Conservation (phyloP, 1,140 invertebrate genomes). For the Octopus bimaculoides region DNA sequence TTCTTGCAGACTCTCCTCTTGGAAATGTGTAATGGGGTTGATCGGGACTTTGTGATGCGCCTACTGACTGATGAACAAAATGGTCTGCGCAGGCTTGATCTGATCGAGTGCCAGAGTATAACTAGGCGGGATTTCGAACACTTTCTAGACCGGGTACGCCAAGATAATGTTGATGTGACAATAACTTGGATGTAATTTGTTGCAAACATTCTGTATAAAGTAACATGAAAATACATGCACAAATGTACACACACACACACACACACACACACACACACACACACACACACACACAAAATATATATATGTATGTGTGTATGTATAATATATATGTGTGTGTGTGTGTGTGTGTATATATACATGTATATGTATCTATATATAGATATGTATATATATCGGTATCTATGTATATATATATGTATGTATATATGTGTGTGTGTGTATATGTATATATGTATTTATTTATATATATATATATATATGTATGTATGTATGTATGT, state of each 20-base stretch:
- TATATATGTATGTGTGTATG: too few relatives aligned
- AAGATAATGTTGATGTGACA: background rate
- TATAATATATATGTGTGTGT: too few relatives aligned
- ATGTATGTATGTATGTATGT: background rate
- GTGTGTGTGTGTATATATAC: too few relatives aligned
- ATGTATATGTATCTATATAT: too few relatives aligned
- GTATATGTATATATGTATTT: background rate
- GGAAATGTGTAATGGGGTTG: background rate
- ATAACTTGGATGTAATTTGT: conserved; percentile 7
- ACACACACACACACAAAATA: too few relatives aligned
- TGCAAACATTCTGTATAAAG: too few relatives aligned
- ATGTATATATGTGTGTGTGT: background rate
- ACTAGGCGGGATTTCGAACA: conserved; percentile 3
- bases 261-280: too few relatives aligned
- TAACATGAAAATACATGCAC: too few relatives aligned
- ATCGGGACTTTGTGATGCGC: background rate
- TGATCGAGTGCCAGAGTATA: conserved; percentile 9
- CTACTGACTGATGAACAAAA: background rate
- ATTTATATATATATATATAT: background rate
- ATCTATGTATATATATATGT: background rate
- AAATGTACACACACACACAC: too few relatives aligned
- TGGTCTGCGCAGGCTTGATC: background rate
- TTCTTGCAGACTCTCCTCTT: background rate
- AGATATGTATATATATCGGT: background rate
- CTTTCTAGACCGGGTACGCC: background rate